Evolutionary conservation across 2,797 vertebrate genomes (phyloP), one percentile per base, ranked within the genome.

Genomic region (Periophthalmus magnuspinnatus): DNA sequence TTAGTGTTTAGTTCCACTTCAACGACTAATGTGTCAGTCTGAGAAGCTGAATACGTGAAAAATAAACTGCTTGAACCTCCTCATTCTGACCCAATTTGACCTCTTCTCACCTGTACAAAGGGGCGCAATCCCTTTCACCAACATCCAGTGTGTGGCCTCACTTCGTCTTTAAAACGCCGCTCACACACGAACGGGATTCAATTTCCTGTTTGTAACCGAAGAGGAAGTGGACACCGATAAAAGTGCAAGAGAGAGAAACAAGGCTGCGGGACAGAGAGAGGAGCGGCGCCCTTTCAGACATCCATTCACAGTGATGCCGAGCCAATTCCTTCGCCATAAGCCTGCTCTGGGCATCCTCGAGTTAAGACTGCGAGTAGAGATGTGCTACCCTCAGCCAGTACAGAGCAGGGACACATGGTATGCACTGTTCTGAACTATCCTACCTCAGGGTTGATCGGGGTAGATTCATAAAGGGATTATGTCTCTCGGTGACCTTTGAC

Each of bases 391-490:
- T n/a, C 52, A 71, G 80, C 70, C 69, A 79, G 82, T 76, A 76
- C 78, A 75, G 72, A 81, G 78, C 67, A 85, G 75, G 78, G 74
- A 83, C 78, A 36, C 61, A 79, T 83, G 76, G 41, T 45, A 45
- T 82, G 75, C 81, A 82, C 19, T 32, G 10, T 45, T 45, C 84
- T 91, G 89, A 92, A 90, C 89, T 91, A 87, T 82, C 81, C 50
- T 19, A 75, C 59, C 62, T 78, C 79, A 79, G 84, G 74, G 79
- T 76, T 56, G 47, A 45, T 69, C 79, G 78, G 79, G 68, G 84
- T 73, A 75, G 81, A 82, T 90, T 92, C 86, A 91, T 88, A 86
- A 90, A 91, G 75, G 83, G 84, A 90, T 92, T 92, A 91, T 90
- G 89, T 74, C 13, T 59, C 77, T 85, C 74, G 65, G 55, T 86